Evolutionary conservation across 64 coral and sea anemone genomes (phyloP), one percentile per base, ranked within the genome.

Genomic region (Dendrophyllia cribrosa): DNA sequence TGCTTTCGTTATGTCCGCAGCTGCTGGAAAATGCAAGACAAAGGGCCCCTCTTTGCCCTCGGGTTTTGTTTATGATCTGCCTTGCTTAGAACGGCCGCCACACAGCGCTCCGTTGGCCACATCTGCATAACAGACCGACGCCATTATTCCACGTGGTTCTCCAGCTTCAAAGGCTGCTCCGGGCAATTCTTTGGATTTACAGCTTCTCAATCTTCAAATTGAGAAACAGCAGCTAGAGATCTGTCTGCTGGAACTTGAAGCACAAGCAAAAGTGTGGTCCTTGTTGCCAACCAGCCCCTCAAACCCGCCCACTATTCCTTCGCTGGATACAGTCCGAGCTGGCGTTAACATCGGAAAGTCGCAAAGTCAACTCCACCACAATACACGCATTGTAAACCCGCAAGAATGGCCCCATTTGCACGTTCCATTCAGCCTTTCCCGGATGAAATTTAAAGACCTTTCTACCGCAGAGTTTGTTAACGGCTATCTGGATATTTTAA

Each of bases 381-480:
- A 34, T 34, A 34, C 34, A 34, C 2, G 64, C 64, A 66, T 34
- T 34, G 34, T 34, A 34, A 34, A 34, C 34, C 34, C 34, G 34
- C 34, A 34, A 34, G 34, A 34, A 34, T 2, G 34, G 34, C 58
- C 10, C 6, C 58, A 16, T 13, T 60, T 16, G 58, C 58, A 60
- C 6, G 58, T 60, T 60, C 58, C 58, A 16, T 13, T 16, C 58
- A 2, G 58, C 10, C 58, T 16, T 13, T 16, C 58, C 16, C 58
- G 7, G 16, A 34, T 1, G 34, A 34, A 34, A 2, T 34, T 34
- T 34, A 34, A 34, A 34, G 34, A 34, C 6, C 2, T 10, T 60
- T 16, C 58, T 60, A 10, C 16, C 58, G 8, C 58, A 15, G 83
- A 70, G 61, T 86, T 86, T 65, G 64, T 86, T 47, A 70, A 86